Evolutionary conservation across 1,140 invertebrate genomes (phyloP).

Genomic region (Achroia grisella): DNA sequence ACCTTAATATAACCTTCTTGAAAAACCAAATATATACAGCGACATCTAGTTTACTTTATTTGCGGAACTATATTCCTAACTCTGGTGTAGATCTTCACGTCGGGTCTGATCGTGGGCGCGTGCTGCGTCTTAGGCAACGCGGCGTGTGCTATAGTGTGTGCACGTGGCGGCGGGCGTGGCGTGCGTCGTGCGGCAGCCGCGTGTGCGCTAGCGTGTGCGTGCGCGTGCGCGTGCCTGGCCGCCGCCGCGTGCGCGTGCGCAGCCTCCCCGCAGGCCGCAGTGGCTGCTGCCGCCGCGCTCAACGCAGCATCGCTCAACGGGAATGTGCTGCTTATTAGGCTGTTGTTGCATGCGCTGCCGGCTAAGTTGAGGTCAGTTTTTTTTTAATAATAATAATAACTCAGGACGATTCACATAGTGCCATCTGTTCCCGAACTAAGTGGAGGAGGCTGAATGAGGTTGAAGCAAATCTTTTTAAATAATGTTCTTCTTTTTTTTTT

Average conservation of each 20-base stretch:
- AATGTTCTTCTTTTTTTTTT: too few relatives aligned
- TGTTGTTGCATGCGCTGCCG: slow-evolving; percentile 51
- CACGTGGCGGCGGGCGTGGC: slow-evolving; percentile 34
- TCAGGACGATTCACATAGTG: too few relatives aligned
- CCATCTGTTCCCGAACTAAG: too few relatives aligned
- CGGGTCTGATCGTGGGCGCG: slow-evolving; percentile 52
- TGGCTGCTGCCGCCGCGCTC: slow-evolving; percentile 45
- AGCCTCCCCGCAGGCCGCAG: slow-evolving; percentile 26
- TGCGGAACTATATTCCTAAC: too few relatives aligned
- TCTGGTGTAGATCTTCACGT: slow-evolving; percentile 45
- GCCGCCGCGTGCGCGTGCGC: slow-evolving; percentile 40
- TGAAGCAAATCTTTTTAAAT: too few relatives aligned
- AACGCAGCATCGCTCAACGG: slow-evolving; percentile 58
- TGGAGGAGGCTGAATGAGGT: too few relatives aligned
- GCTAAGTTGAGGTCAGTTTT: slow-evolving; percentile 50
- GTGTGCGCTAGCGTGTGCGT: slow-evolving; percentile 39
- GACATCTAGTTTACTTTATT: too few relatives aligned
- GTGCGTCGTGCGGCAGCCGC: slow-evolving; percentile 37
- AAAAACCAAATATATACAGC: too few relatives aligned
- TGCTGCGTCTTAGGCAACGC: slow-evolving; percentile 54
- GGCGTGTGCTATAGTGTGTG: slow-evolving; percentile 36
- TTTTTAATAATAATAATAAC: too few relatives aligned
- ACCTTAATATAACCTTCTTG: too few relatives aligned
- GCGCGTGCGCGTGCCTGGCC: slow-evolving; percentile 36
- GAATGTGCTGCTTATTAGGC: slow-evolving; percentile 49